phyloP scores from a whole-genome alignment of 2,888 invertebrate genomes.

The Diaperis boleti region DNA sequence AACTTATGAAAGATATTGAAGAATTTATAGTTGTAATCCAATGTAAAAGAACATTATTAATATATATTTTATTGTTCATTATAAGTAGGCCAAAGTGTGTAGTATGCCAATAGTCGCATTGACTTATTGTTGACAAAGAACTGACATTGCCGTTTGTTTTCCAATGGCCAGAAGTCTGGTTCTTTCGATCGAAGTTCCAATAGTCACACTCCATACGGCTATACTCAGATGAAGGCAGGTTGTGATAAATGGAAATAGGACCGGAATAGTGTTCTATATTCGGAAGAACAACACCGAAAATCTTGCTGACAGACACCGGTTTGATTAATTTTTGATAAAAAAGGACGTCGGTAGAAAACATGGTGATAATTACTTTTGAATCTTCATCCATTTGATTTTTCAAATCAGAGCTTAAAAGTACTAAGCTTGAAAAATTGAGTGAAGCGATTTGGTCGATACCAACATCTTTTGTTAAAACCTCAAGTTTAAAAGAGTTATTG shows the following conservation, averaged over 20 bases:
- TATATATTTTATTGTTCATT: not conserved
- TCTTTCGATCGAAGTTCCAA: slow-evolving; percentile 66
- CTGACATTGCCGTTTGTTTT: slow-evolving; percentile 63
- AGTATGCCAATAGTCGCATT: slow-evolving; percentile 70
- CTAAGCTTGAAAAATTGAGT: not conserved
- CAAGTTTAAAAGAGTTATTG: not conserved
- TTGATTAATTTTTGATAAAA: not conserved
- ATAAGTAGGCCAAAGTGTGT: slow-evolving; percentile 69
- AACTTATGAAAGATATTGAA: slow-evolving; percentile 68
- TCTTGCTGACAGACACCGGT: not conserved
- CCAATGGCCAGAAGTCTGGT: slow-evolving; percentile 54
- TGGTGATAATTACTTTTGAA: slow-evolving; percentile 4
- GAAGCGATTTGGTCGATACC: not conserved
- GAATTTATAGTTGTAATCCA: slow-evolving; percentile 69
- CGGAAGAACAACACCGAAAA: slow-evolving; percentile 11
- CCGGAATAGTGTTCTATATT: not conserved
- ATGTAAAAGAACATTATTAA: slow-evolving; percentile 61
- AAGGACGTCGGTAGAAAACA: slow-evolving; percentile 1
- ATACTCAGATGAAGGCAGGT: not conserved
- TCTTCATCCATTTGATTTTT: slow-evolving; percentile 1
- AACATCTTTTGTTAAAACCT: not conserved
- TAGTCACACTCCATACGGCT: slow-evolving; percentile 64
- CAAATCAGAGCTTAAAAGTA: slow-evolving; percentile 8
- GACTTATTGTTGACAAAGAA: slow-evolving; percentile 59
- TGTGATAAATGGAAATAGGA: slow-evolving; percentile 12